These are phyloP conservation scores for Orcinus orca DNA, from an alignment of 2,113 vertebrate genomes.

Conservation along the genomic window DNA sequence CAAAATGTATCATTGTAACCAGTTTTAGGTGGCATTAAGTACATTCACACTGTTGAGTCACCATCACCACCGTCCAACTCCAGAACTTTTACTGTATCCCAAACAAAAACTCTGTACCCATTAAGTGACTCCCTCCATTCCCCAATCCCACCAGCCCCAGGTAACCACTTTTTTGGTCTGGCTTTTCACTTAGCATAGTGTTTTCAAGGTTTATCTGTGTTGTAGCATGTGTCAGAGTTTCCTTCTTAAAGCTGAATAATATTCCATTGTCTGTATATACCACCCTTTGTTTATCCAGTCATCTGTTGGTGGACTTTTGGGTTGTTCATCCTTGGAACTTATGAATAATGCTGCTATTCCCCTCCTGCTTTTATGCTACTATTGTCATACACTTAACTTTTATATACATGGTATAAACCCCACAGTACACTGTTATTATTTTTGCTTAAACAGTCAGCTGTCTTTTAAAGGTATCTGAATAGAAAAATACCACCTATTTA, in stretches of 20 bases:
- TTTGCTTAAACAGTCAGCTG: background rate
- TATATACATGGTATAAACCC: background rate
- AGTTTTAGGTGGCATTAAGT: background rate
- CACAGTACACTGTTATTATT: background rate
- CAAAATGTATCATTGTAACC: background rate
- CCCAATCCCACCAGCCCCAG: background rate
- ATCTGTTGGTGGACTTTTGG: background rate
- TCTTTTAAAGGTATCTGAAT: background rate
- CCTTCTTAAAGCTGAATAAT: background rate
- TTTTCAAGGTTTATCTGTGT: background rate
- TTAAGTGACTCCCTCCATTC: background rate
- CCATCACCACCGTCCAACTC: background rate
- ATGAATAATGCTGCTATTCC: background rate
- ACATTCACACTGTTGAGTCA: background rate
- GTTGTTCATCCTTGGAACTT: background rate
- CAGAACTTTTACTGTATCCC: background rate
- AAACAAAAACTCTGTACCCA: background rate
- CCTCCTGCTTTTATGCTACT: background rate
- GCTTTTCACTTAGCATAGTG: background rate
- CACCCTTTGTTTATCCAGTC: background rate
- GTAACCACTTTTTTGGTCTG: background rate
- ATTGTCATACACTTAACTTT: background rate
- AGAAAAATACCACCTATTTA: background rate
- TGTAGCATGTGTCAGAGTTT: background rate
- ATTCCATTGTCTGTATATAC: background rate